Evolutionary conservation across 2,888 invertebrate genomes (phyloP).

Genomic region (Aplocera efformata): DNA sequence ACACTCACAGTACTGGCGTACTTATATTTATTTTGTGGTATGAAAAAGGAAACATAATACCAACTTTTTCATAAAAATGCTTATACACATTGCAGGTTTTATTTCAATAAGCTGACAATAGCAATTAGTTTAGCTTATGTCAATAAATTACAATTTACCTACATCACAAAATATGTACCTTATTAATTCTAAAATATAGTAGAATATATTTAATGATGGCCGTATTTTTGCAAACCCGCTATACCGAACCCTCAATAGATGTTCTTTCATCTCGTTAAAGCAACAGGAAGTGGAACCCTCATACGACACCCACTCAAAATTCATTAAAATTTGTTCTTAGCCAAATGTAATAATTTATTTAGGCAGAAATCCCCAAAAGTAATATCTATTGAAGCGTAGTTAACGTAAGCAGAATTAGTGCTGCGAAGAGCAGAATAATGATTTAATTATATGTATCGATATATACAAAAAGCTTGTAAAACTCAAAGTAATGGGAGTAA

Average conservation of each 20-base stretch:
- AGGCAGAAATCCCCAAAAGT: conserved; percentile 75
- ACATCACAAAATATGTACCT: no score
- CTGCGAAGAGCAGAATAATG: conserved; percentile 29
- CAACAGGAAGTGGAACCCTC: conserved; percentile 61
- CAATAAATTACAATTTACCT: no score
- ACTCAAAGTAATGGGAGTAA: background rate
- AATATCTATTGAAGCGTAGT: conserved; percentile 75
- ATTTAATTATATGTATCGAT: conserved; percentile 12
- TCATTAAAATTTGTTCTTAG: conserved; percentile 75
- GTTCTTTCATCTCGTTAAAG: conserved; percentile 59
- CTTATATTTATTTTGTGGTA: no score
- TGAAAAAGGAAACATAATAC: no score
- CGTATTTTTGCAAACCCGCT: no score
- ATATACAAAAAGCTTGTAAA: conserved; percentile 2
- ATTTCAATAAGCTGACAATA: no score
- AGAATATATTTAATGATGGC: no score
- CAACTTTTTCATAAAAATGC: no score
- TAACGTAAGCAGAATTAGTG: conserved; percentile 51
- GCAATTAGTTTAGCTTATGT: no score
- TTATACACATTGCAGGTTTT: no score
- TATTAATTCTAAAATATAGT: no score
- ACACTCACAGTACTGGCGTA: no score
- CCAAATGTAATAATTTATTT: conserved; percentile 77
- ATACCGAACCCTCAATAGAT: conserved; percentile 56
- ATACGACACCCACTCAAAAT: conserved; percentile 57